These are phyloP conservation scores for Caenorhabditis angaria DNA, from an alignment of 2,888 invertebrate genomes.

Conservation along the genomic window DNA sequence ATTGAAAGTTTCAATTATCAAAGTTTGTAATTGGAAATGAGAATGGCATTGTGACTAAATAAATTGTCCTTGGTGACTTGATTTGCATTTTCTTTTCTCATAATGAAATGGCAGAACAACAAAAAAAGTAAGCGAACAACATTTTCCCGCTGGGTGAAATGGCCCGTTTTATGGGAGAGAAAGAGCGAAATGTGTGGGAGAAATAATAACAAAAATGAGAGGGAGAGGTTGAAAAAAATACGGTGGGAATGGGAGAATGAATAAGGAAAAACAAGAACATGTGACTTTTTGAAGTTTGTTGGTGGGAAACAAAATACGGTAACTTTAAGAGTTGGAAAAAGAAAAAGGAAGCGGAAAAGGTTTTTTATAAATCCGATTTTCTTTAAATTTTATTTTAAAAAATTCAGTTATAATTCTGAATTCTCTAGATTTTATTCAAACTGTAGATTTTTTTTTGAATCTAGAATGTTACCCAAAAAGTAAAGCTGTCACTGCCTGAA, in stretches of 20 bases:
- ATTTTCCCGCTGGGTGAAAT: conserved; percentile 2
- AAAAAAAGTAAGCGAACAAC: too few relatives aligned
- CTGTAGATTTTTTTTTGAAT: background rate
- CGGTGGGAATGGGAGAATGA: too few relatives aligned
- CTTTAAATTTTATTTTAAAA: background rate
- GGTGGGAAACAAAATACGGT: background rate
- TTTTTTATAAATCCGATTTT: background rate
- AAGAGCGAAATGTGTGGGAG: background rate
- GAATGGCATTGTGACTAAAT: background rate
- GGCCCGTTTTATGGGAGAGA: background rate
- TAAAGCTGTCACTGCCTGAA: too few relatives aligned
- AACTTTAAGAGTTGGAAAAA: background rate
- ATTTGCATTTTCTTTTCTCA: background rate
- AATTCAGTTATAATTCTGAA: background rate
- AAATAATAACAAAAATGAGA: background rate
- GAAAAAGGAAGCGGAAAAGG: background rate
- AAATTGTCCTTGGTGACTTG: background rate
- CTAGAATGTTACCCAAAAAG: too few relatives aligned
- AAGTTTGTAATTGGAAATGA: background rate
- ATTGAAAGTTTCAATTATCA: conserved; percentile 1
- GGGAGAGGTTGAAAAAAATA: too few relatives aligned
- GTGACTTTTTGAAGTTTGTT: background rate
- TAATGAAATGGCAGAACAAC: too few relatives aligned
- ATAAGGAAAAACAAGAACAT: background rate
- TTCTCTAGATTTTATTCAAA: background rate